Evolutionary conservation across 35 echinoderm and acorn worm species (phyloP).

Genomic region (Patiria miniata): DNA sequence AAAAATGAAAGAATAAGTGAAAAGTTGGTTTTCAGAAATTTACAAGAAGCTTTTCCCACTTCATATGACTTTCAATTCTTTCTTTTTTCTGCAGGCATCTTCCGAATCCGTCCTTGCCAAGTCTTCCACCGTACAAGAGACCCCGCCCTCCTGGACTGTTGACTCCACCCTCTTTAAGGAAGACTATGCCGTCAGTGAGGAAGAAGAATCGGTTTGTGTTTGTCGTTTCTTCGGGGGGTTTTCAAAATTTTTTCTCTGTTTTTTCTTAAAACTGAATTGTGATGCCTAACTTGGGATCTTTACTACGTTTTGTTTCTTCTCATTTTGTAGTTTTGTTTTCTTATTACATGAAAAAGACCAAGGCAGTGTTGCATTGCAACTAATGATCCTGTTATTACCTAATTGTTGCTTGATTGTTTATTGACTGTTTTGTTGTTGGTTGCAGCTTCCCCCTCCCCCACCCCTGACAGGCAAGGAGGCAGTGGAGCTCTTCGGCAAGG

Average conservation of each 20-base stretch:
- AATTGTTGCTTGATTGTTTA: not conserved
- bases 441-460: slow-evolving; percentile 13
- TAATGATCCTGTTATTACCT: not conserved
- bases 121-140: slow-evolving; percentile 14
- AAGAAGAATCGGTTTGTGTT: slow-evolving; percentile 59
- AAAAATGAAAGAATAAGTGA: too few species aligned
- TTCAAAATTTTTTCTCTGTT: not conserved
- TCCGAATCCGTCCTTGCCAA: not conserved
- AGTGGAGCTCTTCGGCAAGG: slow-evolving; percentile 94
- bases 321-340: slow-evolving; percentile 5
- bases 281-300: not conserved
- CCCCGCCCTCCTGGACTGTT: slow-evolving; percentile 46
- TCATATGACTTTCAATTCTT: not conserved
- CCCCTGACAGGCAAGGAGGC: slow-evolving; percentile 94
- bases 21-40: too few species aligned
- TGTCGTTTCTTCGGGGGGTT: not conserved
- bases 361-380: not conserved
- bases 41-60: too few species aligned
- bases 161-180: slow-evolving; percentile 15
- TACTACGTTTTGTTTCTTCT: not conserved
- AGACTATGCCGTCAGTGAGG: slow-evolving; percentile 70
- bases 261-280: slow-evolving; percentile 14
- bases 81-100: not conserved
- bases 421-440: not conserved
- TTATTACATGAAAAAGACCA: not conserved